phyloP scores from a whole-genome alignment of 2,888 invertebrate genomes.

The Myopa testacea region DNA sequence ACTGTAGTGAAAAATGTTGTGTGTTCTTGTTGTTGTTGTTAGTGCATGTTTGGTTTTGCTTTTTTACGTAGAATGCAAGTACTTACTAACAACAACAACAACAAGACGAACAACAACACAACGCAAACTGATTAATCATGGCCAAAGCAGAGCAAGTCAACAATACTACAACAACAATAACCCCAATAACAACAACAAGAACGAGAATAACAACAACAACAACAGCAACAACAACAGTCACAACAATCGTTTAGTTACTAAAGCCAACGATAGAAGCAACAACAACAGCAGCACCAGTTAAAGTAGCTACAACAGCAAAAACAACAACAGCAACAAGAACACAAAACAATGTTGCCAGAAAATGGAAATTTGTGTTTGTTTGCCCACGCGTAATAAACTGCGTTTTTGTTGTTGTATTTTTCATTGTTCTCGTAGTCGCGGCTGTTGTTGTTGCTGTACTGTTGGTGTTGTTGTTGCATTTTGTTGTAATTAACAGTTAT shows the following conservation, averaged over 20 bases:
- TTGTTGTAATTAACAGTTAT: neutral
- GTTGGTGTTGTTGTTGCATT: neutral
- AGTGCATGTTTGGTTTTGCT: too few relatives aligned
- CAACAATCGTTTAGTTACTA: too few relatives aligned
- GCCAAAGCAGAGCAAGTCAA: neutral
- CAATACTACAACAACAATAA: neutral
- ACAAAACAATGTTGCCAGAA: neutral
- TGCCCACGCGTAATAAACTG: neutral
- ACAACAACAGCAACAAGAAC: neutral
- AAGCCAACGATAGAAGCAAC: neutral
- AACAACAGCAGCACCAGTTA: neutral
- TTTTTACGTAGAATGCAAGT: too few relatives aligned
- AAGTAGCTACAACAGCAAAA: neutral
- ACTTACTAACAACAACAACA: too few relatives aligned
- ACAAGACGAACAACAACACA: too few relatives aligned
- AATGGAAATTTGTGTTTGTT: neutral
- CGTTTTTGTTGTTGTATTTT: neutral
- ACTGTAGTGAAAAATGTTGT: too few relatives aligned
- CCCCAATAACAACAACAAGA: neutral
- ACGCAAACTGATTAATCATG: too few relatives aligned
- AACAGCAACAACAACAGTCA: too few relatives aligned
- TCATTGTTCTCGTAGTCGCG: neutral
- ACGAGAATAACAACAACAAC: too few relatives aligned
- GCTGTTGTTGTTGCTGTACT: neutral
- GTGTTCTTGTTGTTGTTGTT: too few relatives aligned